Conservation (phyloP, 64 coral and sea anemone species). For the Montipora efflorescens region DNA sequence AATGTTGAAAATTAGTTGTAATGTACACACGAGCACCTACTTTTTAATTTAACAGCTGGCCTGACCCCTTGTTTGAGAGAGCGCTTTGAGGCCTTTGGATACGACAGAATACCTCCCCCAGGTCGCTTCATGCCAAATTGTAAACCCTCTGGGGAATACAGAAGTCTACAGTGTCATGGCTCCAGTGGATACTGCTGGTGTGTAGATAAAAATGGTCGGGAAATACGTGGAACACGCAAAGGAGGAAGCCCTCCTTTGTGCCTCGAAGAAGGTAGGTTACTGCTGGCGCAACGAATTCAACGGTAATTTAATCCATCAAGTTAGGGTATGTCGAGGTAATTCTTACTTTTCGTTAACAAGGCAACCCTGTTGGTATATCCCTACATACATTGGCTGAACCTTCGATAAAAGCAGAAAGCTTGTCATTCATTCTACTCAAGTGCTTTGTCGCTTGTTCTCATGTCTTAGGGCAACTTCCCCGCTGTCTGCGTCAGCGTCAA, state of each 20-base stretch:
- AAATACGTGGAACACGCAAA: constrained; percentile 50
- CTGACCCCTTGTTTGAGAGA: constrained; percentile 35
- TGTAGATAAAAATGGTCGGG: constrained; percentile 45
- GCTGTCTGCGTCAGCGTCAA: constrained; percentile 61
- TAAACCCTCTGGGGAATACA: constrained; percentile 46
- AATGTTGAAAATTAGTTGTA: not conserved
- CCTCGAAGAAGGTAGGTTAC: constrained; percentile 9
- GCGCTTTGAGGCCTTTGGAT: constrained; percentile 37
- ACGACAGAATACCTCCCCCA: constrained; percentile 34
- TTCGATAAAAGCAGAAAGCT: too few relatives aligned
- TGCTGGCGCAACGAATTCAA: not conserved
- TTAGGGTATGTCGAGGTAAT: not conserved
- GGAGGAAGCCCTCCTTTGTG: constrained; percentile 38
- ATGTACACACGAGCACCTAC: not conserved
- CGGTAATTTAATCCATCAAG: not conserved
- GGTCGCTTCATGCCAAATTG: constrained; percentile 58
- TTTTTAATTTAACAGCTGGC: constrained; percentile 7
- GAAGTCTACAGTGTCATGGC: constrained; percentile 38
- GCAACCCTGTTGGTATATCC: too few relatives aligned
- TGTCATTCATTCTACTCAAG: too few relatives aligned
- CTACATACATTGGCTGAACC: too few relatives aligned
- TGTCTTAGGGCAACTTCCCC: constrained; percentile 1
- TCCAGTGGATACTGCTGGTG: constrained; percentile 71
- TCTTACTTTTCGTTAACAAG: not conserved
- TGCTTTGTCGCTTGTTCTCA: not conserved